A percentile compares a stretch with the other conserved stretches of the same genome.
These are phyloP conservation scores for Solea solea DNA, from an alignment of 2,113 vertebrate species.

Conservation along the genomic window DNA sequence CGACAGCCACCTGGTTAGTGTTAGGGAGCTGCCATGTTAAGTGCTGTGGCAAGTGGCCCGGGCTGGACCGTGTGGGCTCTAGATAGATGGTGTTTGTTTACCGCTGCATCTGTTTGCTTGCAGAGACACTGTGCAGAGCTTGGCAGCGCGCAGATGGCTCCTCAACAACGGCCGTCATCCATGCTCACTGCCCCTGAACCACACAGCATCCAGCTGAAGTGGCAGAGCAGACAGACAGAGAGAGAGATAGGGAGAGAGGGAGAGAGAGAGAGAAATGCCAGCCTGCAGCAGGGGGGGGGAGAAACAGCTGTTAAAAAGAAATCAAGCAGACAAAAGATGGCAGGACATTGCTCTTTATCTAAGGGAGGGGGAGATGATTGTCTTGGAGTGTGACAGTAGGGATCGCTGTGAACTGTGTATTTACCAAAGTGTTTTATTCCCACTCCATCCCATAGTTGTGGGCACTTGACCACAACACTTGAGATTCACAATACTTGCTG, in stretches of 20 bases:
- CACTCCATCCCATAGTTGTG: slow-evolving; percentile 26
- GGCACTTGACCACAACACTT: slow-evolving; percentile 38
- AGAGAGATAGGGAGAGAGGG: too few relatives aligned
- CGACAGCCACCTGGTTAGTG: slow-evolving; percentile 58
- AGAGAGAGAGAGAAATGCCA: background rate
- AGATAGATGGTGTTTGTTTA: slow-evolving; percentile 76
- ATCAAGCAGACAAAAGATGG: slow-evolving; percentile 21
- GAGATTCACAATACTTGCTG: slow-evolving; percentile 12
- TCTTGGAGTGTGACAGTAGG: slow-evolving; percentile 5
- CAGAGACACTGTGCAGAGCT: slow-evolving; percentile 38
- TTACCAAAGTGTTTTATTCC: slow-evolving; percentile 29
- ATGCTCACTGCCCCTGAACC: slow-evolving; percentile 6
- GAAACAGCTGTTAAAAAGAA: slow-evolving; percentile 13
- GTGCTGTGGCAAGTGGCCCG: slow-evolving; percentile 33
- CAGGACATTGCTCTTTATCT: slow-evolving; percentile 5
- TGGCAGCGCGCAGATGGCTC: slow-evolving; percentile 66
- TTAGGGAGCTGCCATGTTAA: slow-evolving; percentile 52
- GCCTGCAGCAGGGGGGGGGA: background rate
- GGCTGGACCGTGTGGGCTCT: slow-evolving; percentile 19
- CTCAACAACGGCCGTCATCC: slow-evolving; percentile 17
- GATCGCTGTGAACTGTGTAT: slow-evolving; percentile 28
- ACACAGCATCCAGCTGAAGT: background rate
- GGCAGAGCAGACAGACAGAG: background rate
- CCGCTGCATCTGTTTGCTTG: slow-evolving; percentile 68
- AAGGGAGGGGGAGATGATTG: slow-evolving; percentile 24